These are phyloP conservation scores for Lasioglossum leucozonium DNA, from an alignment of 2,888 invertebrate species.

Conservation along the genomic window DNA sequence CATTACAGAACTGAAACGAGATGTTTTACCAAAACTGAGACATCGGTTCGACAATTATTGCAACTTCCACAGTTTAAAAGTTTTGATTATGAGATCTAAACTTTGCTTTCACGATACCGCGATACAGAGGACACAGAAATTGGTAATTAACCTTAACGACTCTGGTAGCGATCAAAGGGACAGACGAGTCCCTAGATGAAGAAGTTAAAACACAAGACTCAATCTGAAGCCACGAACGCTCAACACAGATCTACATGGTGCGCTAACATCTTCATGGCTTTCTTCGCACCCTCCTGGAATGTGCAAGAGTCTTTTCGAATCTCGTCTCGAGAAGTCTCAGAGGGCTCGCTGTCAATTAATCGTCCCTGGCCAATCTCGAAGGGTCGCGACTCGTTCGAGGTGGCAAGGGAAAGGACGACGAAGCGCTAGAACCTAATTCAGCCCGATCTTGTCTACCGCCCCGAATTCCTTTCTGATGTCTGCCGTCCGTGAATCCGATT, in stretches of 20 bases:
- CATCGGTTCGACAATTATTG: not conserved
- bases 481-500: conserved; percentile 78
- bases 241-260: conserved; percentile 38
- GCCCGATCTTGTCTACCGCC: conserved; percentile 60
- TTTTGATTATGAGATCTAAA: not conserved
- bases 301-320: conserved; percentile 79
- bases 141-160: conserved; percentile 36
- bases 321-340: conserved; percentile 76
- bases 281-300: conserved; percentile 74
- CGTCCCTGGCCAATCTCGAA: conserved; percentile 80
- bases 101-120: not conserved
- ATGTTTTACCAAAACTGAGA: not conserved
- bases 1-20: no score
- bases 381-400: conserved; percentile 66
- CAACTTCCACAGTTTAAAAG: not conserved
- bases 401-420: conserved; percentile 51
- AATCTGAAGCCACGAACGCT: conserved; percentile 38
- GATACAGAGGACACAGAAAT: conserved; percentile 1
- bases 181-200: conserved; percentile 33
- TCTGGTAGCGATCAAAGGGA: conserved; percentile 27
- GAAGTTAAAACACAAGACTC: conserved; percentile 49
- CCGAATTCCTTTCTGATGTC: conserved; percentile 67
- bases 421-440: conserved; percentile 75
- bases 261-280: conserved; percentile 60
- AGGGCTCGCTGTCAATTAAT: conserved; percentile 82